These are phyloP conservation scores for Parnassius orleans DNA, from an alignment of 2,888 invertebrate genomes.

Conservation along the genomic window DNA sequence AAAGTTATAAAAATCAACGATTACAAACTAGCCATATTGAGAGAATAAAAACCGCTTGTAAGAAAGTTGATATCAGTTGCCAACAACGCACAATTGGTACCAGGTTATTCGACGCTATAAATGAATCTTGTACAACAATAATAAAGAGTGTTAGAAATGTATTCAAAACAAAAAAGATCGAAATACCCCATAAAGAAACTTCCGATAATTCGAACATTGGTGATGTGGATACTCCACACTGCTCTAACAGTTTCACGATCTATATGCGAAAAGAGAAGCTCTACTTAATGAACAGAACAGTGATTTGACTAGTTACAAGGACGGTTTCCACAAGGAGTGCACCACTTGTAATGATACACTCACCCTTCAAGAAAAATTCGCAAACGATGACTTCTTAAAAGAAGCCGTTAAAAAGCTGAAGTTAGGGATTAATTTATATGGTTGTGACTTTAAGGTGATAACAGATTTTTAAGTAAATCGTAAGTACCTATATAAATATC, in stretches of 20 bases:
- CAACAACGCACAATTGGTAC: slow-evolving; percentile 42
- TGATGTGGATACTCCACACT: slow-evolving; percentile 29
- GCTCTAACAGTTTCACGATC: slow-evolving; percentile 56
- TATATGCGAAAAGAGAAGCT: slow-evolving; percentile 60
- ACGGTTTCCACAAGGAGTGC: slow-evolving; percentile 35
- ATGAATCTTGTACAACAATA: slow-evolving; percentile 61
- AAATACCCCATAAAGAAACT: slow-evolving; percentile 21
- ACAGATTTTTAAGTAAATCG: neutral
- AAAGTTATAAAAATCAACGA: slow-evolving; percentile 12
- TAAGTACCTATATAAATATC: neutral
- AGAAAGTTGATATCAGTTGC: slow-evolving; percentile 10
- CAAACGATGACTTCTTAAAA: slow-evolving; percentile 49
- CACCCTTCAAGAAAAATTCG: slow-evolving; percentile 50
- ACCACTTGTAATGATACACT: slow-evolving; percentile 61
- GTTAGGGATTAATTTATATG: slow-evolving; percentile 68
- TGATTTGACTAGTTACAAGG: slow-evolving; percentile 19
- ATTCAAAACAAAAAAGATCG: slow-evolving; percentile 43
- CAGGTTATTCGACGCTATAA: slow-evolving; percentile 56
- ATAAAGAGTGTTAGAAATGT: slow-evolving; percentile 60
- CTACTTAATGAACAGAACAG: slow-evolving; percentile 32
- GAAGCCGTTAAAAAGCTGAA: slow-evolving; percentile 64
- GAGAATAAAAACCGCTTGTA: slow-evolving; percentile 2
- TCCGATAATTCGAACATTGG: slow-evolving; percentile 16
- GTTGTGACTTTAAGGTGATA: slow-evolving; percentile 71
- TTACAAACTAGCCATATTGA: slow-evolving; percentile 13